Evolutionary conservation across 2,888 invertebrate genomes (phyloP).

Genomic region (Melanchra persicariae): DNA sequence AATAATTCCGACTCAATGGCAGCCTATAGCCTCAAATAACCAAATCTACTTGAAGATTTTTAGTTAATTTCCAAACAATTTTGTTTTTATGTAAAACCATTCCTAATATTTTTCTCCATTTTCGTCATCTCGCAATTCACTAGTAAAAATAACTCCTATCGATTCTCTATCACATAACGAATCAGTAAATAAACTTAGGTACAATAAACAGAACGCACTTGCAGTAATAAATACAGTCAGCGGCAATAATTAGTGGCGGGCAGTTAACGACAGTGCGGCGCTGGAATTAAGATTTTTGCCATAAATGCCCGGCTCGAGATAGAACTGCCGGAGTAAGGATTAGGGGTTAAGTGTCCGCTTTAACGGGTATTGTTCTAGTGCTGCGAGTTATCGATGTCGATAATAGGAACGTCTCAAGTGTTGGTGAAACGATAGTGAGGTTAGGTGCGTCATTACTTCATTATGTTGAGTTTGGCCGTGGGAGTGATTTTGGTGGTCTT

Average conservation of each 20-base stretch:
- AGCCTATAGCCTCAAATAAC: too few relatives aligned
- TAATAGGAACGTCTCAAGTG: constrained; percentile 45
- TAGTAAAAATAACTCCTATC: constrained; percentile 31
- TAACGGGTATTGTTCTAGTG: constrained; percentile 86
- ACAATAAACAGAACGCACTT: constrained; percentile 68
- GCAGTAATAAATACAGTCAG: constrained; percentile 86
- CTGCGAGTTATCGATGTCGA: constrained; percentile 69
- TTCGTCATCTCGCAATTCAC: not conserved
- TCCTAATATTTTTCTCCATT: too few relatives aligned
- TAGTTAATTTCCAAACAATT: too few relatives aligned
- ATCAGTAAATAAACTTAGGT: constrained; percentile 59
- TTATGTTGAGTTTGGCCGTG: not conserved
- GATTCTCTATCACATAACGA: constrained; percentile 20
- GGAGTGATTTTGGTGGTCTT: not conserved
- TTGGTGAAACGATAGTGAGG: constrained; percentile 20
- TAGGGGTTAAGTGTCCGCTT: constrained; percentile 90
- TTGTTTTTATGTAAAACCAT: too few relatives aligned
- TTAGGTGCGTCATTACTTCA: constrained; percentile 18
- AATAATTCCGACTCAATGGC: too few relatives aligned
- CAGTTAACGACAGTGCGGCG: constrained; percentile 87
- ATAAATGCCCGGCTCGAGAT: constrained; percentile 86
- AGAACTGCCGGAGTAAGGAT: constrained; percentile 87
- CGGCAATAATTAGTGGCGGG: constrained; percentile 88
- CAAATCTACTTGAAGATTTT: too few relatives aligned
- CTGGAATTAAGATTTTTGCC: constrained; percentile 90